These are phyloP conservation scores for Goniozus legneri DNA, from an alignment of 1,140 invertebrate species.

Conservation along the genomic window DNA sequence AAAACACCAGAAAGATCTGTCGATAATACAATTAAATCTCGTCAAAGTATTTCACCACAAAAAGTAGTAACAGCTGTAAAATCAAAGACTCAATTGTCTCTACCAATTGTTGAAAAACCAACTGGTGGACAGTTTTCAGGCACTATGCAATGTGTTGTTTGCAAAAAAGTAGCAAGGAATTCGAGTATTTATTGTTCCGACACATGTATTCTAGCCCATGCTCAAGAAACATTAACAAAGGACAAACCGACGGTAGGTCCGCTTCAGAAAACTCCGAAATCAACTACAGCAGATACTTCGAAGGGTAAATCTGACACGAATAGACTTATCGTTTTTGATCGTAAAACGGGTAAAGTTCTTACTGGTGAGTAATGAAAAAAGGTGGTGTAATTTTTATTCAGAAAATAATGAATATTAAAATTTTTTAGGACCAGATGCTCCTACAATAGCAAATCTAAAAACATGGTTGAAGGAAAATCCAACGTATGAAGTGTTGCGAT, in stretches of 20 bases:
- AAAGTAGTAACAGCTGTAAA: not conserved
- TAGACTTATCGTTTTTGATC: conserved; percentile 73
- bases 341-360: conserved; percentile 71
- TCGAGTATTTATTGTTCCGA: conserved; percentile 85
- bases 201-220: conserved; percentile 80
- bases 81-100: conserved; percentile 6
- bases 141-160: conserved; percentile 66
- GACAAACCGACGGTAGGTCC: conserved; percentile 35
- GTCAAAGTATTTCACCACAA: not conserved
- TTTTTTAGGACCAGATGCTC: conserved; percentile 67
- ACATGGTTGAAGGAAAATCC: conserved; percentile 84
- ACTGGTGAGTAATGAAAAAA: conserved; percentile 45
- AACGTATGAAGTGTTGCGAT: conserved; percentile 75
- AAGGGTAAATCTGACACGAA: conserved; percentile 49
- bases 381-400: not conserved
- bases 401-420: conserved; percentile 2
- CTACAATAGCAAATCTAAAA: conserved; percentile 71
- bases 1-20: conserved; percentile 1
- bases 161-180: conserved; percentile 66
- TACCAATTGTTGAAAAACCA: conserved; percentile 4
- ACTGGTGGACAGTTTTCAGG: conserved; percentile 18
- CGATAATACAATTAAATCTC: conserved; percentile 4
- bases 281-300: conserved; percentile 29
- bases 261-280: conserved; percentile 34
- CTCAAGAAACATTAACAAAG: conserved; percentile 65